phyloP scores from a whole-genome alignment of 1,140 invertebrate genomes.

The Frieseomelitta varia region DNA sequence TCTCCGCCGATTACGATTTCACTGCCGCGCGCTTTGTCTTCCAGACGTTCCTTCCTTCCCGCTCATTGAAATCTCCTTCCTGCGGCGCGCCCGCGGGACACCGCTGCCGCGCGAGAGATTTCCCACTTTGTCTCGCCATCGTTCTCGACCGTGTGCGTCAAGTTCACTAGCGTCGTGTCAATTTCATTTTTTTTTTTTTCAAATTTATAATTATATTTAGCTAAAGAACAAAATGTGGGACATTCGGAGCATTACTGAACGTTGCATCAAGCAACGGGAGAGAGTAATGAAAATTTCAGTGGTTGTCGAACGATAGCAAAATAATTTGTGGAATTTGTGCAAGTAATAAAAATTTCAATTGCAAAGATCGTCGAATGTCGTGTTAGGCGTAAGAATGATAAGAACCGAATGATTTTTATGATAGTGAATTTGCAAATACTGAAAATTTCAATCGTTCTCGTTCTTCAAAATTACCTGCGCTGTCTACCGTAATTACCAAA shows the following conservation, averaged over 20 bases:
- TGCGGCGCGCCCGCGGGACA: not conserved
- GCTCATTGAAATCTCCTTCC: slow-evolving; percentile 5
- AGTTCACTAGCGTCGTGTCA: too few species aligned
- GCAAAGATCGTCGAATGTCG: not conserved
- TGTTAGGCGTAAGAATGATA: not conserved
- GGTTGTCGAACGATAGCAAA: too few species aligned
- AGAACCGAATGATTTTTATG: too few species aligned
- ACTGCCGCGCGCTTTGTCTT: slow-evolving; percentile 9
- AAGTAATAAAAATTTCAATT: not conserved
- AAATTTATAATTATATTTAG: too few species aligned
- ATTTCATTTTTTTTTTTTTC: too few species aligned
- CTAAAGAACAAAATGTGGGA: too few species aligned
- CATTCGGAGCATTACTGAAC: too few species aligned
- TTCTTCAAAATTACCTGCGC: not conserved
- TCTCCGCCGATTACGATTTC: slow-evolving; percentile 21
- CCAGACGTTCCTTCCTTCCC: not conserved
- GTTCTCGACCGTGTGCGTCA: not conserved
- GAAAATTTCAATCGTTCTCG: not conserved
- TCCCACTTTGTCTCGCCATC: not conserved
- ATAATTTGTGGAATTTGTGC: not conserved
- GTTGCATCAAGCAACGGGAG: too few species aligned
- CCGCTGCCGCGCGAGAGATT: not conserved
- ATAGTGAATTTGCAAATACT: not conserved
- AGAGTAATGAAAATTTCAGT: too few species aligned
- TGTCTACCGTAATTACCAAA: not conserved